Evolutionary conservation across 2,113 vertebrate species (phyloP).

Genomic region (Polyodon spathula): DNA sequence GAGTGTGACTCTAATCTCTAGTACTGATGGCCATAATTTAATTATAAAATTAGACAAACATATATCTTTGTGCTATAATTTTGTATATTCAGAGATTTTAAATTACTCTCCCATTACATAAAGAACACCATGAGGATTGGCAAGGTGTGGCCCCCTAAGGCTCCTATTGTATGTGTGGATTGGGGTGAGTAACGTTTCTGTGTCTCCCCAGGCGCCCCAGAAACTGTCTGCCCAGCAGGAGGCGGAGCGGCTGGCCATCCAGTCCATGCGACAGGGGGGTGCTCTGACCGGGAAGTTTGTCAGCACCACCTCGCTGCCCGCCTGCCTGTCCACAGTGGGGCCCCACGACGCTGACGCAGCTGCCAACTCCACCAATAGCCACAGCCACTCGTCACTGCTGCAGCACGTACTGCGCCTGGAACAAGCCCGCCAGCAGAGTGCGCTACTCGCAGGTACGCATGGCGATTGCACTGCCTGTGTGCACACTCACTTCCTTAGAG

Average conservation of each 20-base stretch:
- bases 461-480: no score
- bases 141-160: no score
- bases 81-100: no score
- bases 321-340: constrained; percentile 56
- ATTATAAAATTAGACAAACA: no score
- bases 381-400: constrained; percentile 75
- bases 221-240: constrained; percentile 78
- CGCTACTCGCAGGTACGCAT: constrained; percentile 77
- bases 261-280: constrained; percentile 69
- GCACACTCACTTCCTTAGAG: constrained; percentile 1
- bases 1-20: no score
- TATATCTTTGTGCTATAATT: no score
- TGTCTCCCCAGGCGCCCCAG: constrained; percentile 57
- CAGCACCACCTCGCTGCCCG: constrained; percentile 78
- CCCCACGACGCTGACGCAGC: constrained; percentile 61
- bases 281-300: constrained; percentile 78
- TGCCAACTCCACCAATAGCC: constrained; percentile 40
- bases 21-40: no score
- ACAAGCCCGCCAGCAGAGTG: constrained; percentile 85
- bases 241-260: constrained; percentile 73
- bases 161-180: no score
- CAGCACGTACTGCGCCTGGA: constrained; percentile 87
- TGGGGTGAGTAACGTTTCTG: background rate
- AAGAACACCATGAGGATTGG: no score
- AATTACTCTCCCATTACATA: no score